phyloP scores from a whole-genome alignment of 2,113 vertebrate genomes.

The Sceloporus tristichus region DNA sequence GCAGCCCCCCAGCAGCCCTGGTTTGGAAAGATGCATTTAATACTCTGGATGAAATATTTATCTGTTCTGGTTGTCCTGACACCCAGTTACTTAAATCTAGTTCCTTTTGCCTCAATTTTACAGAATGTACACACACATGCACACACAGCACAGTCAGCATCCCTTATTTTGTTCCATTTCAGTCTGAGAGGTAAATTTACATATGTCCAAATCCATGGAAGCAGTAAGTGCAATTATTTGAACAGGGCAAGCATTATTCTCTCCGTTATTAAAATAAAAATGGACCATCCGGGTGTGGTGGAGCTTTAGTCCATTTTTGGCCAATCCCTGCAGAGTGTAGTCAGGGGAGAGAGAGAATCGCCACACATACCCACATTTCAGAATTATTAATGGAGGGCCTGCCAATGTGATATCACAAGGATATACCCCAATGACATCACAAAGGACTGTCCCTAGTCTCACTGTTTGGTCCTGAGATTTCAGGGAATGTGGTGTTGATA shows the following conservation, averaged over 20 bases:
- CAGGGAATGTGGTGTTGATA: no score
- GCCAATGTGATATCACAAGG: no score
- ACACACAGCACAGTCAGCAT: neutral
- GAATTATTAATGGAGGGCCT: no score
- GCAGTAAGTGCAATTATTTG: slow-evolving; percentile 12
- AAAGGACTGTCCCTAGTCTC: no score
- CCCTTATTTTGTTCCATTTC: neutral
- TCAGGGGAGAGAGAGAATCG: no score
- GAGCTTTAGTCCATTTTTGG: no score
- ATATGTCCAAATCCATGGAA: neutral
- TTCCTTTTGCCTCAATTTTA: neutral
- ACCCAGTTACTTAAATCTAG: neutral
- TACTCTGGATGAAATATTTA: neutral
- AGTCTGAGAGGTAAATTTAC: neutral
- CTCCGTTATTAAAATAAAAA: slow-evolving; percentile 2
- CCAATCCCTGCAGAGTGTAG: no score
- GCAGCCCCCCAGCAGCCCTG: neutral
- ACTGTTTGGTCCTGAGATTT: no score
- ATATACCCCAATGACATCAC: no score
- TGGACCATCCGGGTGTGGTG: no score
- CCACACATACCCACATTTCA: no score
- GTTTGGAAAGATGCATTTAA: neutral
- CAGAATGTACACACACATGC: neutral
- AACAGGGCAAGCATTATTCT: neutral
- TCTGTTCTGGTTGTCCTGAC: neutral